Evolutionary conservation across 2,888 invertebrate genomes (phyloP).

Genomic region (Euplagia quadripunctaria): DNA sequence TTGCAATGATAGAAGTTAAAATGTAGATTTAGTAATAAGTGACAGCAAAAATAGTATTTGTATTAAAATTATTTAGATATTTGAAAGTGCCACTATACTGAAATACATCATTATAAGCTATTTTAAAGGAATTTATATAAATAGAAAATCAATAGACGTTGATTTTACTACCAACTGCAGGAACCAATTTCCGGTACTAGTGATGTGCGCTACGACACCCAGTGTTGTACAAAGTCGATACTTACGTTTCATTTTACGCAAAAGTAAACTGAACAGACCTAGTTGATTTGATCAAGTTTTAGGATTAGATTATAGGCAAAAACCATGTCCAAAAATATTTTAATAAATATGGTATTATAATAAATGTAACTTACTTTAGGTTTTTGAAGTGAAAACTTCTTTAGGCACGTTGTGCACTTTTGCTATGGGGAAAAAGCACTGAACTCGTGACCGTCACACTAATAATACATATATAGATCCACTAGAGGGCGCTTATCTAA

Average conservation of each 20-base stretch:
- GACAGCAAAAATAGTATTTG: not conserved
- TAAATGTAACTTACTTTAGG: not conserved
- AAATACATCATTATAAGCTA: not conserved
- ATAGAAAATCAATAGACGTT: constrained; percentile 51
- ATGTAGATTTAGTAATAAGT: not conserved
- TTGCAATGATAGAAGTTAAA: not conserved
- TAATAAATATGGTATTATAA: not conserved
- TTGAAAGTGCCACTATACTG: not conserved
- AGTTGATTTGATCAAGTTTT: not conserved
- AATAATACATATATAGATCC: too few species aligned
- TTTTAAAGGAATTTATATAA: constrained; percentile 12
- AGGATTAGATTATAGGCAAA: not conserved
- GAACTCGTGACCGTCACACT: too few species aligned
- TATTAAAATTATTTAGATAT: not conserved
- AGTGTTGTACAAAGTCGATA: constrained; percentile 61
- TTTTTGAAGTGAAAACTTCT: too few species aligned
- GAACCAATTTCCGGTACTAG: constrained; percentile 54
- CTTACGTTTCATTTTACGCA: constrained; percentile 49
- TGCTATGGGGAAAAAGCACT: too few species aligned
- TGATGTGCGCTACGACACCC: constrained; percentile 49
- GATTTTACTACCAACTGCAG: constrained; percentile 48
- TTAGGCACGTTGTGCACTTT: too few species aligned
- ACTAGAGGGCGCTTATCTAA: too few species aligned
- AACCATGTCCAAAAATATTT: not conserved
- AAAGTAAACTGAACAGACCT: not conserved